Evolutionary conservation across 1,140 invertebrate species (phyloP).

Genomic region (Stenopsyche tienmushanensis): DNA sequence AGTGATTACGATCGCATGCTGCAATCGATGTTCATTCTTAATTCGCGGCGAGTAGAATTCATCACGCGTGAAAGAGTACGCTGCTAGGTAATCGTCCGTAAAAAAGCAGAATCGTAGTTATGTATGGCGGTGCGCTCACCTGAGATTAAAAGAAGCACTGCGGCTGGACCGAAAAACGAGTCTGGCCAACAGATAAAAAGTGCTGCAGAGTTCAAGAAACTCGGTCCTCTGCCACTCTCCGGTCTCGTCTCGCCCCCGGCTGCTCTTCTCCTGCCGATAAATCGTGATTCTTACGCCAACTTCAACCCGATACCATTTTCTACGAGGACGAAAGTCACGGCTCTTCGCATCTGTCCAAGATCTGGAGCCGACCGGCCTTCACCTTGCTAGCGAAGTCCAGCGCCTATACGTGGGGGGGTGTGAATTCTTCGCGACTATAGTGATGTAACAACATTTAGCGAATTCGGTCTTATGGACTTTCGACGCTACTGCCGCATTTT

Average conservation of each 20-base stretch:
- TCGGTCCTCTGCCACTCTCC: neutral
- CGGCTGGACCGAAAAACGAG: slow-evolving; percentile 5
- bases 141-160: neutral
- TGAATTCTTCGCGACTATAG: no score
- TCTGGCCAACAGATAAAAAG: slow-evolving; percentile 11
- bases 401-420: no score
- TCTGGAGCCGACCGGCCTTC: neutral
- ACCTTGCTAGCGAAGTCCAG: neutral
- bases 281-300: neutral
- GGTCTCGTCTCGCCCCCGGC: neutral
- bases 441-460: no score
- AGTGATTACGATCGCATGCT: no score
- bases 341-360: neutral
- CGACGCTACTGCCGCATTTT: neutral
- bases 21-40: no score
- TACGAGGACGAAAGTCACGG: no score
- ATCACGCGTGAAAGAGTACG: no score
- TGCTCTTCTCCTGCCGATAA: neutral
- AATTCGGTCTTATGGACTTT: no score
- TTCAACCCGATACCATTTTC: no score
- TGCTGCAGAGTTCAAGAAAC: slow-evolving; percentile 21
- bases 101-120: no score
- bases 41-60: no score
- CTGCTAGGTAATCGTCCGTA: no score
- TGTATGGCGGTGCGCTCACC: neutral